Base-by-base conservation (phyloP, 2,113 vertebrate species). In the Oryzias melastigma region DNA sequence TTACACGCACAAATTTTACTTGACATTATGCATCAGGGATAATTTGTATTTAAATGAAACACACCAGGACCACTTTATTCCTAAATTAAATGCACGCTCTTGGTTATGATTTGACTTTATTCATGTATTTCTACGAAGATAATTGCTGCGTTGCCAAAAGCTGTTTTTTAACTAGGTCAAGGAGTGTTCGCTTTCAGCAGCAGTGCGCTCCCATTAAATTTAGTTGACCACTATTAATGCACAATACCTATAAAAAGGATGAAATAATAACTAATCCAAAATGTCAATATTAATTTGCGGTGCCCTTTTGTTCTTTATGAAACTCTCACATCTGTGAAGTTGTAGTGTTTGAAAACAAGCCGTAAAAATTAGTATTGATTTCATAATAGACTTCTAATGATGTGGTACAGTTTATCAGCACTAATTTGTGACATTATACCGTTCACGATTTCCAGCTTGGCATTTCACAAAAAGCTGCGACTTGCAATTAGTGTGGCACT, bases 401-500 rank as follows among this genome's bases (percentile, higher is more conserved):
- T 48, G 62, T 58, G 52, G 8, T 43, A 3, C 41, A 10, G 13
- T 35, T 44, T 17, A 7, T 54, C 50, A 49, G 14, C 19, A 13
- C 35, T 45, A 18, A 46, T 64, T 57, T 29, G 5, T 25, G 19
- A 50, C 24, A 40, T 55, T 27, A 22, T 20, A 41, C 44, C 25
- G 8, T 62, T 56, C 24, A 65, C 19, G 44, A 27, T 57, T 68
- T 51, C 29, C 62, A 63, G 29, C 62, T 56, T 54, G 49, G 22
- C n/a, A 70, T 48, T 73, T 52, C 45, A n/a, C 52, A 65, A 55
- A 71, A 52, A 43, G 48, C 57, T 51, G 40, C 48, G 72, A 68
- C 65, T 48, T 25, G 14, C 53, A 62, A 51, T 65, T 20, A 68
- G 56, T 42, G 27, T 22, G 43, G 14, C 64, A 53, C 42, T 64